Evolutionary conservation across 1,140 invertebrate genomes (phyloP).

Genomic region (Diorhabda carinulata): DNA sequence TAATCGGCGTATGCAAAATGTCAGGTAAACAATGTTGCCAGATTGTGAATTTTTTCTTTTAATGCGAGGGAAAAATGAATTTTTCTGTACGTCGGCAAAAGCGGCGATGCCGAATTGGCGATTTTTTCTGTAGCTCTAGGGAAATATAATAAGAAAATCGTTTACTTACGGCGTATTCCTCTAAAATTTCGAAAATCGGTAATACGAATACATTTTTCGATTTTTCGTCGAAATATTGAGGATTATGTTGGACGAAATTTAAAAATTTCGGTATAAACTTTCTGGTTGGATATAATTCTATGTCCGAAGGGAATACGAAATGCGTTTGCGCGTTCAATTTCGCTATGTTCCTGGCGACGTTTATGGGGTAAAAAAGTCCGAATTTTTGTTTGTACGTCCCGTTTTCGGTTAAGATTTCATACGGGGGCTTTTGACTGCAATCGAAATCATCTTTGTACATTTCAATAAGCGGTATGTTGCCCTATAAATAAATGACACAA

Average conservation of each 20-base stretch:
- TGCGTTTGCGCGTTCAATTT: conserved; percentile 57
- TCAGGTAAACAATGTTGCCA: too few species aligned
- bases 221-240: conserved; percentile 14
- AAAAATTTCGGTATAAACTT: conserved; percentile 45
- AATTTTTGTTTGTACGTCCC: conserved; percentile 45
- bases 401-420: conserved; percentile 17
- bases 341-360: conserved; percentile 69
- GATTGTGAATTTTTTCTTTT: too few species aligned
- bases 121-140: too few species aligned
- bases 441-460: conserved; percentile 26
- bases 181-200: conserved; percentile 53
- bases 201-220: conserved; percentile 44
- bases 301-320: conserved; percentile 72
- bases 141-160: too few species aligned
- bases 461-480: conserved; percentile 5
- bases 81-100: too few species aligned
- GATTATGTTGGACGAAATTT: conserved; percentile 33
- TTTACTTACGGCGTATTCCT: conserved; percentile 28
- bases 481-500: conserved; percentile 13
- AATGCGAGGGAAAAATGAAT: too few species aligned
- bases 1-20: too few species aligned
- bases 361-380: conserved; percentile 67
- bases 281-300: conserved; percentile 62
- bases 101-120: too few species aligned
- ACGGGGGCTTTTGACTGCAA: conserved; percentile 27